Conservation (phyloP, 2,113 vertebrate species). For the Maccullochella peelii region DNA sequence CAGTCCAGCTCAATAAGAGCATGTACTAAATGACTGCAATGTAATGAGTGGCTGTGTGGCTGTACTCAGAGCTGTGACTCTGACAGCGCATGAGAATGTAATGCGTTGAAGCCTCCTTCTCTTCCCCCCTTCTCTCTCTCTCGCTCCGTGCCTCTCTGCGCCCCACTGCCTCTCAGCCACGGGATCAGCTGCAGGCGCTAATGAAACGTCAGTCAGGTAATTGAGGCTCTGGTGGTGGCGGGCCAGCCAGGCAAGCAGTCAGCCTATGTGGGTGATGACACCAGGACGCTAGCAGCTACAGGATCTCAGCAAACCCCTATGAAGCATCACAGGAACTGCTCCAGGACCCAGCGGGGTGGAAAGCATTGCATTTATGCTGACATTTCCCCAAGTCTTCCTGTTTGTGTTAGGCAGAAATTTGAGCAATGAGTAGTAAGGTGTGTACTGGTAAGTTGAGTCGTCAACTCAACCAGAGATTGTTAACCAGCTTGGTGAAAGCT, state of each 20-base stretch:
- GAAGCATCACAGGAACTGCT: slow-evolving; percentile 67
- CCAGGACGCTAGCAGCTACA: slow-evolving; percentile 64
- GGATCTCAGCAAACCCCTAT: slow-evolving; percentile 63
- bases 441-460: slow-evolving; percentile 41
- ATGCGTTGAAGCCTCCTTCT: slow-evolving; percentile 62
- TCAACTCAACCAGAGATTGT: slow-evolving; percentile 58
- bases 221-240: slow-evolving; percentile 81
- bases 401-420: slow-evolving; percentile 52
- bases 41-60: slow-evolving; percentile 78
- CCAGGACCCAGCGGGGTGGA: slow-evolving; percentile 61
- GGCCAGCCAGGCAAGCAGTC: slow-evolving; percentile 77
- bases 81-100: slow-evolving; percentile 81
- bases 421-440: slow-evolving; percentile 37
- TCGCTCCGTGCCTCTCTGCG: slow-evolving; percentile 71
- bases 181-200: slow-evolving; percentile 84
- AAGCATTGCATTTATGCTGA: slow-evolving; percentile 73
- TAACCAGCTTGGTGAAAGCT: slow-evolving; percentile 57
- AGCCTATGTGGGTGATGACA: slow-evolving; percentile 77
- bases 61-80: slow-evolving; percentile 73
- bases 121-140: slow-evolving; percentile 41
- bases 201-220: slow-evolving; percentile 86
- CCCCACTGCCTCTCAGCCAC: slow-evolving; percentile 82
- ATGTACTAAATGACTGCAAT: slow-evolving; percentile 78
- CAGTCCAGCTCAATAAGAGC: slow-evolving; percentile 74
- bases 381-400: slow-evolving; percentile 51